These are phyloP conservation scores for Drosophila repleta DNA, from an alignment of 1,140 invertebrate genomes.

Conservation along the genomic window DNA sequence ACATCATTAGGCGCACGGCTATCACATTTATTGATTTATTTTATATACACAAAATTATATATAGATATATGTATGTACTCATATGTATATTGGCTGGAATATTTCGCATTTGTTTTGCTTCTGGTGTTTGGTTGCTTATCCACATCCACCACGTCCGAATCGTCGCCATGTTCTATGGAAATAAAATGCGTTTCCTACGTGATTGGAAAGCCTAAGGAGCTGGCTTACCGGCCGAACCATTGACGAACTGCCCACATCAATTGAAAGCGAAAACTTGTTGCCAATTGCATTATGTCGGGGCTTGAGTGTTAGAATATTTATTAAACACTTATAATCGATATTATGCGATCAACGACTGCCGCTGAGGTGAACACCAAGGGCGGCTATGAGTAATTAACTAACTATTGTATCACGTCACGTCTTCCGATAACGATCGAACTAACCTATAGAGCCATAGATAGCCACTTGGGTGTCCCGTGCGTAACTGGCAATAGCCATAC, in stretches of 20 bases:
- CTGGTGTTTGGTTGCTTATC: constrained; percentile 48
- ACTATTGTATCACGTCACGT: constrained; percentile 33
- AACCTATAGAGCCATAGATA: not conserved
- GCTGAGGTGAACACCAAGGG: constrained; percentile 65
- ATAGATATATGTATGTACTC: not conserved
- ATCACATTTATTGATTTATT: constrained; percentile 76
- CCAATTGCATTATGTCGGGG: constrained; percentile 71
- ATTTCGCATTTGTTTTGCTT: constrained; percentile 43
- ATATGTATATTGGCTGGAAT: constrained; percentile 5
- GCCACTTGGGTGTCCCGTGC: not conserved
- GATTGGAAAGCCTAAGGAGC: constrained; percentile 48
- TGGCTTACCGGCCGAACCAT: constrained; percentile 10
- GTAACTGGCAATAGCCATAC: not conserved
- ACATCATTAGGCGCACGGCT: constrained; percentile 73
- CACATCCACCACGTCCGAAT: constrained; percentile 71
- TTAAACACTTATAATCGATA: constrained; percentile 78
- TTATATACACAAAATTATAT: constrained; percentile 25
- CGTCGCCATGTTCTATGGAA: constrained; percentile 76
- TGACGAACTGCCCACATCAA: constrained; percentile 35
- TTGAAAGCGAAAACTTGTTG: constrained; percentile 67
- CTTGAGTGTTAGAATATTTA: constrained; percentile 72
- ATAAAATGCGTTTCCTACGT: constrained; percentile 76
- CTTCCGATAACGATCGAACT: not conserved
- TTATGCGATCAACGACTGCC: constrained; percentile 69
- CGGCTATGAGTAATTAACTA: constrained; percentile 37